Evolutionary conservation across 2,888 invertebrate species (phyloP).

Genomic region (Polylopha cassiicola): DNA sequence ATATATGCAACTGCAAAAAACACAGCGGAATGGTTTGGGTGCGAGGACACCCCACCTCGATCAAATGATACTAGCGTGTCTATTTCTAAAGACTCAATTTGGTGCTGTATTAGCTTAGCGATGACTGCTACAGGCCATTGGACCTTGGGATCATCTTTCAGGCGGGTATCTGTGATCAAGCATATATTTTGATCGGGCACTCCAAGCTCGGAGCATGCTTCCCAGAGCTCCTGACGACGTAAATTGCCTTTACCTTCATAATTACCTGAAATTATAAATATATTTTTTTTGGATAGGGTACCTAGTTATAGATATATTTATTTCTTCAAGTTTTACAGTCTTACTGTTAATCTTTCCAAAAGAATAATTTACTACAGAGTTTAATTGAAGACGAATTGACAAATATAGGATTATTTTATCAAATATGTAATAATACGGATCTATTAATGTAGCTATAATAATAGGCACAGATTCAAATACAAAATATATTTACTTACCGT

Average conservation of each 20-base stretch:
- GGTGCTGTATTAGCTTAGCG: constrained; percentile 65
- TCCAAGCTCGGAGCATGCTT: constrained; percentile 87
- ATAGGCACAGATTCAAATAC: too few relatives aligned
- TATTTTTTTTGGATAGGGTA: neutral
- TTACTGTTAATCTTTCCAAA: too few relatives aligned
- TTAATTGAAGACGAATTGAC: too few relatives aligned
- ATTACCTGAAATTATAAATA: constrained; percentile 72
- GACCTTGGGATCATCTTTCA: constrained; percentile 86
- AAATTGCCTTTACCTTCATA: constrained; percentile 78
- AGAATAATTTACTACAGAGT: too few relatives aligned
- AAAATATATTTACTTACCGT: too few relatives aligned
- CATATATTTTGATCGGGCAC: constrained; percentile 86
- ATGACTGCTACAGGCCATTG: constrained; percentile 81
- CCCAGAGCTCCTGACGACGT: constrained; percentile 88
- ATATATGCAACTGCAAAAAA: constrained; percentile 89
- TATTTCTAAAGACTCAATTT: constrained; percentile 85
- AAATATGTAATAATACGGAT: too few relatives aligned
- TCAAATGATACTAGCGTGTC: constrained; percentile 96
- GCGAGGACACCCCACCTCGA: constrained; percentile 93
- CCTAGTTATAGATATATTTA: neutral
- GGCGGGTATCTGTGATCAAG: constrained; percentile 81
- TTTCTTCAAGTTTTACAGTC: too few relatives aligned
- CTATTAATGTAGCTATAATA: too few relatives aligned
- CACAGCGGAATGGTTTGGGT: constrained; percentile 93
- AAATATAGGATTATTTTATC: too few relatives aligned